Evolutionary conservation across 2,797 vertebrate species (phyloP).

Genomic region (Leptodactylus fallax): DNA sequence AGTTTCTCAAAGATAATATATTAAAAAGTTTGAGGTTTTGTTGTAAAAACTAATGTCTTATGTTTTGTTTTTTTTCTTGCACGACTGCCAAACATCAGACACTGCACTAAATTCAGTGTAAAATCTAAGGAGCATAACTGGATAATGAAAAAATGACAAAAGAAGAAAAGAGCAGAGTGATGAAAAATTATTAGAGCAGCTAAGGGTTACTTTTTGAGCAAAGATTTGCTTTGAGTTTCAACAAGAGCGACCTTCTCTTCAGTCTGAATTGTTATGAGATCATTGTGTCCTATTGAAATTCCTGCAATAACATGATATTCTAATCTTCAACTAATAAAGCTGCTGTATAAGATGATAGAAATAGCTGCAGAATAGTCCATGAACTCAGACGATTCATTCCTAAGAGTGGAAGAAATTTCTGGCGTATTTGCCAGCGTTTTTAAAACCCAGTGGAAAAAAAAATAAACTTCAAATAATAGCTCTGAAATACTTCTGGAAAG

Average conservation of each 20-base stretch:
- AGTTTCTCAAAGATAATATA: too few relatives aligned
- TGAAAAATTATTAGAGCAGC: neutral
- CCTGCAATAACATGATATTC: neutral
- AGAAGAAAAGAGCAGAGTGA: too few relatives aligned
- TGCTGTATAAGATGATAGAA: neutral
- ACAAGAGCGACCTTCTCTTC: neutral
- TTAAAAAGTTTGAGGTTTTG: too few relatives aligned
- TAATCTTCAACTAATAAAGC: slow-evolving; percentile 39
- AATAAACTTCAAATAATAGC: slow-evolving; percentile 47
- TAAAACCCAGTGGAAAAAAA: slow-evolving; percentile 49
- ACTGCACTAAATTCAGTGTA: neutral
- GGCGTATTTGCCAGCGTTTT: slow-evolving; percentile 23
- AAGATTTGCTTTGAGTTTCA: neutral
- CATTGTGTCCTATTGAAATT: slow-evolving; percentile 31
- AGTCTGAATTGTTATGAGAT: slow-evolving; percentile 13
- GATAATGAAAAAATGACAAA: neutral
- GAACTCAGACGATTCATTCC: slow-evolving; percentile 50
- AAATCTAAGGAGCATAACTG: neutral
- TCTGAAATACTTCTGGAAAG: slow-evolving; percentile 51
- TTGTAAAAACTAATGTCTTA: too few relatives aligned
- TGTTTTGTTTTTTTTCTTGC: too few relatives aligned
- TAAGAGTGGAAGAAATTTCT: slow-evolving; percentile 36
- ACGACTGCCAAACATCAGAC: neutral
- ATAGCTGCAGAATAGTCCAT: neutral
- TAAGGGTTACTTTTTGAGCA: neutral